A percentile compares a stretch with the other conserved stretches of the same genome.
phyloP scores from a whole-genome alignment of 2,113 vertebrate genomes.

The Pseudois nayaur region DNA sequence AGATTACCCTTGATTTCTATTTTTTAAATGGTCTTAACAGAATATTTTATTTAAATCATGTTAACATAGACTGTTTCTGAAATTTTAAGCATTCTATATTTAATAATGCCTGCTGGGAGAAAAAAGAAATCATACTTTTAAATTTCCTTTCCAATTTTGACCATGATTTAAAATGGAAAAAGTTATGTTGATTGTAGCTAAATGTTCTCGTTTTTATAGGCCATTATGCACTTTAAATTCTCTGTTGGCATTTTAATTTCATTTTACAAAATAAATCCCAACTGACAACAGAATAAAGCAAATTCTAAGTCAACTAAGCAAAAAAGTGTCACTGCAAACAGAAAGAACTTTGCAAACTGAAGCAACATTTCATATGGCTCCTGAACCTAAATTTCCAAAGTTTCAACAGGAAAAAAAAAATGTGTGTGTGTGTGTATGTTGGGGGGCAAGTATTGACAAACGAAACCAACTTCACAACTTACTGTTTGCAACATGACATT shows the following conservation, averaged over 20 bases:
- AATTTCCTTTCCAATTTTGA: conserved; percentile 75
- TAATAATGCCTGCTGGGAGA: conserved; percentile 70
- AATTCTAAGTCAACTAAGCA: conserved; percentile 74
- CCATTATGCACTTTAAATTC: conserved; percentile 74
- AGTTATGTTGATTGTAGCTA: conserved; percentile 72
- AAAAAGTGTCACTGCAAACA: conserved; percentile 74
- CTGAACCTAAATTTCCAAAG: conserved; percentile 68
- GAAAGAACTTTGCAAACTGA: conserved; percentile 75
- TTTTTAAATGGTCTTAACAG: conserved; percentile 71
- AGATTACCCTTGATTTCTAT: conserved; percentile 69
- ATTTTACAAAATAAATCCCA: conserved; percentile 74
- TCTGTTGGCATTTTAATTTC: conserved; percentile 77
- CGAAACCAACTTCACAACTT: conserved; percentile 38
- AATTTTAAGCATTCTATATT: conserved; percentile 74
- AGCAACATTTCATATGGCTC: conserved; percentile 73
- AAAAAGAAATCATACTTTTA: conserved; percentile 72
- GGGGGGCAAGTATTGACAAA: conserved; percentile 41
- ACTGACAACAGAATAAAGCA: conserved; percentile 75
- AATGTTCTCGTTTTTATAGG: conserved; percentile 72
- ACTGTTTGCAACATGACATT: not conserved
- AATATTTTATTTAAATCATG: conserved; percentile 74
- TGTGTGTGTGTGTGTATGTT: not conserved
- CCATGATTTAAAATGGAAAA: conserved; percentile 75
- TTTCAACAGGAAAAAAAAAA: conserved; percentile 54
- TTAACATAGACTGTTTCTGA: conserved; percentile 71